Conservation (phyloP, 2,888 invertebrate species). For the Orgyia antiqua region DNA sequence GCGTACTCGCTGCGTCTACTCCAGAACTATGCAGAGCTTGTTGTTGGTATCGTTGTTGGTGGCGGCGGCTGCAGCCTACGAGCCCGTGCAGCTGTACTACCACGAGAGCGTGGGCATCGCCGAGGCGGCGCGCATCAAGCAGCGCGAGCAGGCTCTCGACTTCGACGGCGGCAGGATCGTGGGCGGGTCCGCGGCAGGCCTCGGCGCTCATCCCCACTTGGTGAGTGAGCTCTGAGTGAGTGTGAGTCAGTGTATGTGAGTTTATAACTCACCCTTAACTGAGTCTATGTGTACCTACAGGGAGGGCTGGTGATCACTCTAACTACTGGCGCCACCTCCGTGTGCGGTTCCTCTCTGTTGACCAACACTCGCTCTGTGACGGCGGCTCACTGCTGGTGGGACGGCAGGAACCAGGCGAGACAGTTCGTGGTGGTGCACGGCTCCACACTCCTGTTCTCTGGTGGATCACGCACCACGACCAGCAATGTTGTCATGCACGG, state of each 20-base stretch:
- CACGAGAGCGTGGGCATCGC: conserved; percentile 24
- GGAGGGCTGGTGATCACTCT: conserved; percentile 31
- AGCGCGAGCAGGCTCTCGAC: conserved; percentile 18
- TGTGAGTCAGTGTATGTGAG: too few relatives aligned
- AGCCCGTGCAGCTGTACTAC: conserved; percentile 16
- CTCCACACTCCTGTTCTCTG: conserved; percentile 26
- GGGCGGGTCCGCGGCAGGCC: conserved; percentile 13
- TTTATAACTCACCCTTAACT: too few relatives aligned
- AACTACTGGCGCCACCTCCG: conserved; percentile 25
- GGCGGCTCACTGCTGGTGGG: conserved; percentile 43
- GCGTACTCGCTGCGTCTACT: background rate
- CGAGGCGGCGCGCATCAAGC: conserved; percentile 25
- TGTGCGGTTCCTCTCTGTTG: conserved; percentile 33
- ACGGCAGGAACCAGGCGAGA: conserved; percentile 32
- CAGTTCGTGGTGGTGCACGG: conserved; percentile 37
- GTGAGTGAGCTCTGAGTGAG: too few relatives aligned
- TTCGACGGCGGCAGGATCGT: conserved; percentile 22
- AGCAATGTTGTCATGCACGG: conserved; percentile 26
- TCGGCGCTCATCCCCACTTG: conserved; percentile 23
- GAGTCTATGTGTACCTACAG: too few relatives aligned
- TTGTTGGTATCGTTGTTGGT: conserved; percentile 2
- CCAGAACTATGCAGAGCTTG: conserved; percentile 12
- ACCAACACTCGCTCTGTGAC: conserved; percentile 28
- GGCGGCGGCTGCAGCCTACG: conserved; percentile 6
- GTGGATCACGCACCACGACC: conserved; percentile 27